Evolutionary conservation across 2,797 vertebrate genomes (phyloP).

Genomic region (Myotis daubentonii): DNA sequence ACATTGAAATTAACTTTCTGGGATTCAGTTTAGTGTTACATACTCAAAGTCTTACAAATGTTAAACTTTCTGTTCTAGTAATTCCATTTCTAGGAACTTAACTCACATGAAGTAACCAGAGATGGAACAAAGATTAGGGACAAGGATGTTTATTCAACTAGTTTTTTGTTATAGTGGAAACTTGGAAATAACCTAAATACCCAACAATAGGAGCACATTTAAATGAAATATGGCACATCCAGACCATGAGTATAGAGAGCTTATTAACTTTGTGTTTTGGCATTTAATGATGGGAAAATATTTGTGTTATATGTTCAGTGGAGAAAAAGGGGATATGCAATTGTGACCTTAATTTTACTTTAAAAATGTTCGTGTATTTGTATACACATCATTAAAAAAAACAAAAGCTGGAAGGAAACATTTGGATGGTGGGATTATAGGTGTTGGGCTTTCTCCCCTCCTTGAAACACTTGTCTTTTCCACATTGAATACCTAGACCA

Average conservation of each 20-base stretch:
- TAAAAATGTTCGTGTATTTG: background rate
- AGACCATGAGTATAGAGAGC: background rate
- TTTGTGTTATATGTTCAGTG: background rate
- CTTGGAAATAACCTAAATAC: conserved; percentile 47
- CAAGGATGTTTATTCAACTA: background rate
- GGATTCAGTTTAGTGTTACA: background rate
- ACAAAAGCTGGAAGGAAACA: background rate
- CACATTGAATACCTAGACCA: background rate
- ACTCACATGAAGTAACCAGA: background rate
- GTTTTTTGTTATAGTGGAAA: conserved; percentile 31
- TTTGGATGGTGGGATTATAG: background rate
- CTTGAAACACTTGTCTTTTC: conserved; percentile 1
- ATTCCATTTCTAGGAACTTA: conserved; percentile 5
- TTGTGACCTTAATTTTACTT: background rate
- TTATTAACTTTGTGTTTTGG: background rate
- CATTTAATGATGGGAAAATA: background rate
- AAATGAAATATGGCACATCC: background rate
- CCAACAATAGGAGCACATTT: background rate
- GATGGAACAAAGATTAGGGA: background rate
- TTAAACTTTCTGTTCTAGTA: background rate
- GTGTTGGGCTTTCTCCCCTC: background rate
- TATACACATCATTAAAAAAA: background rate
- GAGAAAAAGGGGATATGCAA: background rate
- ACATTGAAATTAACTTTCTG: background rate
- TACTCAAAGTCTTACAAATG: conserved; percentile 2